Evolutionary conservation across 2,888 invertebrate genomes (phyloP), one percentile per base, ranked within the genome.

Genomic region (Tetramorium bicarinatum): DNA sequence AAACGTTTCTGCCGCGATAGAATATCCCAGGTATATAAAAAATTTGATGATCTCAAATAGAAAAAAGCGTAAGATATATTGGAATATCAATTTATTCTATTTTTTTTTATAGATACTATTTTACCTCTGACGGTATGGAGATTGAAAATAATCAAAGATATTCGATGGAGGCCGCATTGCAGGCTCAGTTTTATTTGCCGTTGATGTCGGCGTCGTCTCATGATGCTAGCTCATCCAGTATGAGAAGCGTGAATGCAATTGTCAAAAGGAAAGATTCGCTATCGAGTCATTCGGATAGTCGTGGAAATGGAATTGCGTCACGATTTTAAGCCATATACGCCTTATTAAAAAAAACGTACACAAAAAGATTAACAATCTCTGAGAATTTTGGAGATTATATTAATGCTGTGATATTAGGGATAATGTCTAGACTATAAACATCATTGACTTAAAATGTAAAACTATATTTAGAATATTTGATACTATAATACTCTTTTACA

Each of bases 221-320:
- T 2, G 91, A 93, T 77, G 88, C 88, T 2, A 91, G 88, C 72
- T 89, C 87, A 25, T 82, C 91, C 21, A 34, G 29, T 34, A 89
- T 88, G 79, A 94, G 93, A 87, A 97, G 97, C 87, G 96, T 96
- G 82, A 97, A 97, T 95, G 95, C 97, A 80, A 96, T 97, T 83
- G 96, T 96, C 91, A 97, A 97, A 95, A 92, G 95, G 38, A 96
- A 95, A 83, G 97, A 97, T 94, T 95, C 95, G 82, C 95, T 97
- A 85, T 95, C 95, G 85, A 97, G 97, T 84, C 97, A 97, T 94
- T 97, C 97, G 6, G 97, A 97, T 94, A 97, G 97, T 90, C 95
- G 97, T 93, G 97, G 97, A 84, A 97, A 96, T 21, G 97, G 97
- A 1, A 95, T 96, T 88, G 96, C 97, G 66, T 96, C 96, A 81